A percentile compares a stretch with the other conserved stretches of the same genome.
These are phyloP conservation scores for Pomatorhinus ruficollis DNA, from an alignment of 2,113 vertebrate species.

Conservation along the genomic window DNA sequence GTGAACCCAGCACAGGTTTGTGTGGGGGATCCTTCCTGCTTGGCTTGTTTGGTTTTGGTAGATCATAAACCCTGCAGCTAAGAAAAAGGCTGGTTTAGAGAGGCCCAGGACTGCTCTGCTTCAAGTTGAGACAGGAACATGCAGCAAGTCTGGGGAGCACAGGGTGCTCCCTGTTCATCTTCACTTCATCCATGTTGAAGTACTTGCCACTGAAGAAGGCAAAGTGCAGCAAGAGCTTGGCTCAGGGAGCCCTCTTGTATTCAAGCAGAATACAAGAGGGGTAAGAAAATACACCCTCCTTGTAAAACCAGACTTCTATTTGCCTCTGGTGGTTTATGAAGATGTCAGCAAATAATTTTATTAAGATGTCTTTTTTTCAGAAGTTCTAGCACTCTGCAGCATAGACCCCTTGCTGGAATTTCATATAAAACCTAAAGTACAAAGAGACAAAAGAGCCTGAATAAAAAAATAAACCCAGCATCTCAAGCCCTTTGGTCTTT, in stretches of 20 bases:
- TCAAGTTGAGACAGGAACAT: neutral
- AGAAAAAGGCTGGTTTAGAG: neutral
- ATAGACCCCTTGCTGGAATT: neutral
- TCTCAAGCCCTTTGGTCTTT: neutral
- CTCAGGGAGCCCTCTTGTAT: too few relatives aligned
- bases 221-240: neutral
- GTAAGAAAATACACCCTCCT: neutral
- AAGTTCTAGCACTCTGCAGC: neutral
- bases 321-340: neutral
- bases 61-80: conserved; percentile 13
- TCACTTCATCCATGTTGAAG: rapidly evolving
- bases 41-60: neutral
- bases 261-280: neutral
- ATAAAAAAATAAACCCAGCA: neutral
- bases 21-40: neutral
- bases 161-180: rapidly evolving
- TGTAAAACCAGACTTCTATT: neutral
- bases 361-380: neutral
- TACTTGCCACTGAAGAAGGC: neutral
- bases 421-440: neutral
- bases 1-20: neutral
- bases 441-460: neutral
- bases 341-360: neutral
- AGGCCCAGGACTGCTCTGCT: neutral
- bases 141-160: neutral